Conservation (phyloP, 2,113 vertebrate genomes). For the Atrichornis clamosus region DNA sequence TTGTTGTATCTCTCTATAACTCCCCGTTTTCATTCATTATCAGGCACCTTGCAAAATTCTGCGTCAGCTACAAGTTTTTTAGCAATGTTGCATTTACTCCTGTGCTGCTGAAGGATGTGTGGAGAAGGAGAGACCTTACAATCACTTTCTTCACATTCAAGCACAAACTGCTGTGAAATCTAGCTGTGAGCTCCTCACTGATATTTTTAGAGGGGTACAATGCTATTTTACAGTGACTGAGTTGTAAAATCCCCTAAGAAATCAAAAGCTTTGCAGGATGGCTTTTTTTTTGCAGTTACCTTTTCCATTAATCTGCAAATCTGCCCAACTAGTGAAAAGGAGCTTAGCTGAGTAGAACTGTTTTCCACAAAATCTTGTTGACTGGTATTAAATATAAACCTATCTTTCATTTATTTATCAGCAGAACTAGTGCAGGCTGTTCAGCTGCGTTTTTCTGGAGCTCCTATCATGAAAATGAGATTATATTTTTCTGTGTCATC, state of each 20-base stretch:
- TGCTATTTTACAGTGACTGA: background rate
- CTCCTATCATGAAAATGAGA: background rate
- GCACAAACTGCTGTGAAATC: background rate
- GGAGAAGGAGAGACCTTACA: background rate
- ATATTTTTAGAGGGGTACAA: background rate
- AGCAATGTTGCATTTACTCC: background rate
- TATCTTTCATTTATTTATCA: background rate
- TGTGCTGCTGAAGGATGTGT: background rate
- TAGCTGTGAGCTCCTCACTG: background rate
- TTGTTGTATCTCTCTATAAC: background rate
- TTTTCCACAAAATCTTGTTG: background rate
- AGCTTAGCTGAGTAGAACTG: background rate
- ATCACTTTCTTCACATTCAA: background rate
- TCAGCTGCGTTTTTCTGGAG: background rate
- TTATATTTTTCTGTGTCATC: conserved; percentile 3
- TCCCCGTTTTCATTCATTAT: background rate
- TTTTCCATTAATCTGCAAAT: background rate
- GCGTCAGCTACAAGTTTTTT: background rate
- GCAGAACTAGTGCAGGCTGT: background rate
- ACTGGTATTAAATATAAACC: background rate
- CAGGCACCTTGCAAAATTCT: background rate
- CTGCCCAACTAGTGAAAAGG: background rate
- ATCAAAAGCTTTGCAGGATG: background rate
- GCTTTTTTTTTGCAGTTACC: background rate
- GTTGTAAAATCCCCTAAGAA: background rate